Evolutionary conservation across 2,888 invertebrate species (phyloP).

Genomic region (Schizaphis graminum): DNA sequence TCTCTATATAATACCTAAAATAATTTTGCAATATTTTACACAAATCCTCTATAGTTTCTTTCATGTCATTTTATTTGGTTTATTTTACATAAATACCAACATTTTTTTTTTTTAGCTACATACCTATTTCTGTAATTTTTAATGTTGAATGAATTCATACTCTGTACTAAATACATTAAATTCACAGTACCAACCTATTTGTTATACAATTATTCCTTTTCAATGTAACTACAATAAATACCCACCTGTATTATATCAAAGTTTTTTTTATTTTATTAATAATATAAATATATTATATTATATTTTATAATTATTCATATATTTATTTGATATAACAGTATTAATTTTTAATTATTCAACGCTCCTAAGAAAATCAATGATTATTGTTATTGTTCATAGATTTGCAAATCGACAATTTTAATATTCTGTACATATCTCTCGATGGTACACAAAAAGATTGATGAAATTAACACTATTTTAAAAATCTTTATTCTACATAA

Average conservation of each 20-base stretch:
- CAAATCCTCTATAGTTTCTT: background rate
- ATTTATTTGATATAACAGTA: no score
- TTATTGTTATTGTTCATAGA: background rate
- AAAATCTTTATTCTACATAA: no score
- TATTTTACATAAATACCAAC: background rate
- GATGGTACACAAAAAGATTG: no score
- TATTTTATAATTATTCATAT: no score
- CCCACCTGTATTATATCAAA: no score
- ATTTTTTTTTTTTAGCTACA: no score
- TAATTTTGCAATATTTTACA: background rate
- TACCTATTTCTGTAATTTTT: background rate
- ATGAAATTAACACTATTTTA: no score
- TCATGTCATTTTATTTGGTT: background rate
- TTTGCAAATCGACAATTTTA: background rate
- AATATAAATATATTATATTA: no score
- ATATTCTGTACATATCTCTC: no score
- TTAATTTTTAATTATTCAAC: no score
- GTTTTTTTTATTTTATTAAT: no score
- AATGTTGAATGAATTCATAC: background rate
- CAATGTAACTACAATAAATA: background rate
- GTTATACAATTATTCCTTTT: background rate
- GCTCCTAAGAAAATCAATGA: no score
- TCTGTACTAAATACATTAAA: background rate
- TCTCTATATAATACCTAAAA: background rate
- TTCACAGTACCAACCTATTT: background rate